Percentiles rank a stretch among this genome's conserved stretches.
These are phyloP conservation scores for Drosophila imparisetae DNA, from an alignment of 2,888 invertebrate species.

Conservation along the genomic window DNA sequence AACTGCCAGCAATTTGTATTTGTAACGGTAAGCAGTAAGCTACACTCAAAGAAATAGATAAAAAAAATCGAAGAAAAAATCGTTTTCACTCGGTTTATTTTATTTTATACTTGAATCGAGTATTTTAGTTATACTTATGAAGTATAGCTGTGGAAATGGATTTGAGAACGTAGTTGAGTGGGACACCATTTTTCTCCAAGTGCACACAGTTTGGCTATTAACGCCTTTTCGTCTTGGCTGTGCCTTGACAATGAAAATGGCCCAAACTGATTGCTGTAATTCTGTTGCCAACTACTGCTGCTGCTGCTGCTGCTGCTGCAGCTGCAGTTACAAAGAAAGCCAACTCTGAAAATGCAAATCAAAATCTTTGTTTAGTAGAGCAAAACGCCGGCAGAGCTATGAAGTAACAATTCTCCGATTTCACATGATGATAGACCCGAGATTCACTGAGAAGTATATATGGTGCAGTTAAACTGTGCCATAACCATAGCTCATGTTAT, in stretches of 20 bases:
- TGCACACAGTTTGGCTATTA: slow-evolving; percentile 74
- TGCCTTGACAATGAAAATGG: slow-evolving; percentile 74
- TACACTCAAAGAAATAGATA: neutral
- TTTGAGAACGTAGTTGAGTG: neutral
- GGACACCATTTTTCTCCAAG: neutral
- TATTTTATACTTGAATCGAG: neutral
- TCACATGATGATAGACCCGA: slow-evolving; percentile 56
- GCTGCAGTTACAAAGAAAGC: slow-evolving; percentile 13
- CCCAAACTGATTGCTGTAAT: slow-evolving; percentile 69
- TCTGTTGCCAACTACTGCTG: slow-evolving; percentile 25
- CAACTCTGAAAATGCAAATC: slow-evolving; percentile 41
- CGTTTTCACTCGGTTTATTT: neutral
- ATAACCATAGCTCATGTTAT: slow-evolving; percentile 69
- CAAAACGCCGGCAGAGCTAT: slow-evolving; percentile 62
- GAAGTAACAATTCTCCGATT: slow-evolving; percentile 68
- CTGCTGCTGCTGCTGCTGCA: slow-evolving; percentile 2
- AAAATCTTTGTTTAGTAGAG: slow-evolving; percentile 77
- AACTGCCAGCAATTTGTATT: slow-evolving; percentile 63
- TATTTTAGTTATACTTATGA: neutral
- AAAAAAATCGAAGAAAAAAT: neutral
- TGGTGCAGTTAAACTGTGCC: slow-evolving; percentile 33
- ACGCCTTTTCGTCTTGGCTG: slow-evolving; percentile 57
- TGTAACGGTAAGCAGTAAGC: slow-evolving; percentile 61
- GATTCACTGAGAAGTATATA: slow-evolving; percentile 6
- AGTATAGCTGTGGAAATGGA: too few relatives aligned